Evolutionary conservation across 2,797 vertebrate genomes (phyloP).

Genomic region (Brachymystax lenok): DNA sequence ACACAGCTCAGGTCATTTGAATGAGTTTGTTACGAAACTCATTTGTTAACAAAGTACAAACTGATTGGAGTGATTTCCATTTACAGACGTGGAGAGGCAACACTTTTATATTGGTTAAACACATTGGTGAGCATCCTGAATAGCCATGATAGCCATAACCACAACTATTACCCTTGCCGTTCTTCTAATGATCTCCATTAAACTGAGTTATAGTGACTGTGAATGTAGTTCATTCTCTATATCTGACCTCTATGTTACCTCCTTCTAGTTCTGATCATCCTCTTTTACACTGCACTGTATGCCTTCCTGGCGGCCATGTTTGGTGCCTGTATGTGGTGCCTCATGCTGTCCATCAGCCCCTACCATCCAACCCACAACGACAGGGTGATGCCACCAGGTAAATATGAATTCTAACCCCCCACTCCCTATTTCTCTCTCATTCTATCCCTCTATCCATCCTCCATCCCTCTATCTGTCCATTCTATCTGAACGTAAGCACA

Average conservation of each 20-base stretch:
- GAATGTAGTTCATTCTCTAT: not conserved
- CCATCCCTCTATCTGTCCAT: slow-evolving; percentile 24
- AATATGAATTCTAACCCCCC: slow-evolving; percentile 40
- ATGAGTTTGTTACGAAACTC: slow-evolving; percentile 19
- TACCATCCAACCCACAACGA: slow-evolving; percentile 91
- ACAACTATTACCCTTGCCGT: not conserved
- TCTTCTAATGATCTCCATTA: not conserved
- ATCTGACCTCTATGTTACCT: slow-evolving; percentile 27
- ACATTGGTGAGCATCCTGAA: slow-evolving; percentile 50
- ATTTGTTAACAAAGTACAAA: not conserved
- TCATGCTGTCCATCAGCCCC: slow-evolving; percentile 93
- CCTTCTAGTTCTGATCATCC: slow-evolving; percentile 86
- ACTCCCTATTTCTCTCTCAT: not conserved
- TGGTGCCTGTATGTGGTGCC: slow-evolving; percentile 87
- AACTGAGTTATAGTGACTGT: not conserved
- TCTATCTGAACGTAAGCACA: slow-evolving; percentile 58
- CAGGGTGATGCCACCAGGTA: slow-evolving; percentile 93
- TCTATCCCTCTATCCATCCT: not conserved
- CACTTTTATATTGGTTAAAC: slow-evolving; percentile 45
- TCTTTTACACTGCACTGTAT: slow-evolving; percentile 93
- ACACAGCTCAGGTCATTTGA: slow-evolving; percentile 23
- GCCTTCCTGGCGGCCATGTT: slow-evolving; percentile 93
- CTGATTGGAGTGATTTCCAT: slow-evolving; percentile 25
- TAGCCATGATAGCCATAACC: not conserved
- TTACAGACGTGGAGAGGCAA: slow-evolving; percentile 19